phyloP scores from a whole-genome alignment of 2,113 vertebrate genomes.

The Pao palembangensis region DNA sequence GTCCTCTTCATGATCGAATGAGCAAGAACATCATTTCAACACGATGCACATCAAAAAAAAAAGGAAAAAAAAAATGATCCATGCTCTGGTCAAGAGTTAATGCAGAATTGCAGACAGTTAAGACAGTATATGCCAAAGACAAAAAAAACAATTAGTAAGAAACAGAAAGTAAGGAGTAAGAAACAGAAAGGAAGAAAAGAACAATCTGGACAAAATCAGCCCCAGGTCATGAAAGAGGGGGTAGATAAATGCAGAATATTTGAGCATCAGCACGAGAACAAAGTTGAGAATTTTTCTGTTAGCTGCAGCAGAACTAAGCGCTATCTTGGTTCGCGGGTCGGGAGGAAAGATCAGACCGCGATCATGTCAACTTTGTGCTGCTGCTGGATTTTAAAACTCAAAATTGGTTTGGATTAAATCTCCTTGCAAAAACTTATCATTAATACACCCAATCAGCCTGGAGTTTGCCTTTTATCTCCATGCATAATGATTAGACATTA shows the following conservation, averaged over 20 bases:
- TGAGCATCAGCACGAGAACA: constrained; percentile 52
- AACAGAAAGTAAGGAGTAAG: constrained; percentile 23
- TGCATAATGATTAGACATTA: constrained; percentile 10
- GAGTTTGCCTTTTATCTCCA: constrained; percentile 17
- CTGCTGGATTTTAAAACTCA: constrained; percentile 25
- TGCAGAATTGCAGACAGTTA: too few relatives aligned
- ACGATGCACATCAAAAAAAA: constrained; percentile 11
- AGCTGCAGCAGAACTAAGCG: constrained; percentile 38
- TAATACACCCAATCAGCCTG: constrained; percentile 11
- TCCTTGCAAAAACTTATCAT: constrained; percentile 29
- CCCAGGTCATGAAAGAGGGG: constrained; percentile 33
- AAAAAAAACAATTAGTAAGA: background rate
- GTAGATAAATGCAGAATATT: constrained; percentile 43
- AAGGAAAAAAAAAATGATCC: background rate
- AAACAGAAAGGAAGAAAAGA: constrained; percentile 15
- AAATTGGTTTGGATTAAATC: constrained; percentile 34
- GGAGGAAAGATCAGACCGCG: constrained; percentile 27
- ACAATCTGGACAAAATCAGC: constrained; percentile 25
- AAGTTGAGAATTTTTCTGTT: constrained; percentile 38
- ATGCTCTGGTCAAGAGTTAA: too few relatives aligned
- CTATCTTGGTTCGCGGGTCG: constrained; percentile 23
- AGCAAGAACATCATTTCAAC: constrained; percentile 3
- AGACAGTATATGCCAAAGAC: background rate
- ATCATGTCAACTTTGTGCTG: constrained; percentile 28
- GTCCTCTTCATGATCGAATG: constrained; percentile 10